A percentile compares a stretch with the other conserved stretches of the same genome.
Conservation (phyloP, 2,888 invertebrate genomes). For the Leucophenga montana region DNA sequence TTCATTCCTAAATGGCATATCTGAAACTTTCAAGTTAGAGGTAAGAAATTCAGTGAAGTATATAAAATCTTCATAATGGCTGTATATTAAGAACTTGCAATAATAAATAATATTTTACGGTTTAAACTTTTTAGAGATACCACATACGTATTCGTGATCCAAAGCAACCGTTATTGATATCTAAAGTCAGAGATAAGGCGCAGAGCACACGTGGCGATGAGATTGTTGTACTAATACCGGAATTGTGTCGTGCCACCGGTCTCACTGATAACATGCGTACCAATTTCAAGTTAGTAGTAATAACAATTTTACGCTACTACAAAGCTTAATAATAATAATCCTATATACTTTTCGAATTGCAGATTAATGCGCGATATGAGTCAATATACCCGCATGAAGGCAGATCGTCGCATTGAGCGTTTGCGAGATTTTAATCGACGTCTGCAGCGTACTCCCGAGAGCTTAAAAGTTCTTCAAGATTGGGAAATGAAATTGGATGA, state of each 20-base stretch:
- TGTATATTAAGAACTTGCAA: too few species aligned
- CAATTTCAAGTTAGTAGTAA: conserved; percentile 77
- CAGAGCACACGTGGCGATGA: conserved; percentile 80
- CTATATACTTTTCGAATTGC: not conserved
- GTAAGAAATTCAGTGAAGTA: too few species aligned
- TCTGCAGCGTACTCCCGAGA: conserved; percentile 75
- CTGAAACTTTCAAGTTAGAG: too few species aligned
- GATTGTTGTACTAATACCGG: conserved; percentile 83
- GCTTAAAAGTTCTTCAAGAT: conserved; percentile 77
- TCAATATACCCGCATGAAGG: conserved; percentile 84
- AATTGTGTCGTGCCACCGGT: conserved; percentile 90
- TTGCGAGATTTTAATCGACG: conserved; percentile 80
- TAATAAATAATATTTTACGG: not conserved
- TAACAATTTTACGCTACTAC: not conserved
- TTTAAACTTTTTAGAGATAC: conserved; percentile 76
- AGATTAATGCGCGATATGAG: conserved; percentile 82
- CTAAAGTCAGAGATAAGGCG: conserved; percentile 80
- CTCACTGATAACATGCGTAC: conserved; percentile 81
- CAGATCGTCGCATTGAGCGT: conserved; percentile 80
- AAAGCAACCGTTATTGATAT: conserved; percentile 86
- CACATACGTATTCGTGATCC: conserved; percentile 78
- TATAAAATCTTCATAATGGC: too few species aligned
- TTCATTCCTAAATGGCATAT: too few species aligned
- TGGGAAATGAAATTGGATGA: conserved; percentile 83
- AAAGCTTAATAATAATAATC: too few species aligned